These are phyloP conservation scores for Naja naja DNA, from an alignment of 2,113 vertebrate genomes.

Conservation along the genomic window DNA sequence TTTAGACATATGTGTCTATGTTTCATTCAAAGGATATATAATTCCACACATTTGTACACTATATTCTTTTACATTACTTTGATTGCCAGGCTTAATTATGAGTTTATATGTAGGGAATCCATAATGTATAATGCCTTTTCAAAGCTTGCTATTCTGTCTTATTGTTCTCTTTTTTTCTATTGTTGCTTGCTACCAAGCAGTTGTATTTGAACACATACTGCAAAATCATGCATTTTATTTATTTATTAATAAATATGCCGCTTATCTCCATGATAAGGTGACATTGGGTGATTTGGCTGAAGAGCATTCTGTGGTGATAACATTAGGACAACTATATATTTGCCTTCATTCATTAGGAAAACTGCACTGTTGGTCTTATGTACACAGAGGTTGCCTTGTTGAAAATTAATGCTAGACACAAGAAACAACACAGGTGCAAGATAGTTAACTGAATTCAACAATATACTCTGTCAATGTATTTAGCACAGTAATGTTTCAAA, in stretches of 20 bases:
- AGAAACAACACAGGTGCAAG: neutral
- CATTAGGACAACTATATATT: neutral
- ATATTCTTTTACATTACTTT: neutral
- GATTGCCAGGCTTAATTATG: neutral
- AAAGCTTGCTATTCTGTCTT: neutral
- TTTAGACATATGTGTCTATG: neutral
- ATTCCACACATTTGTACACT: neutral
- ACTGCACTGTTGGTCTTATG: neutral
- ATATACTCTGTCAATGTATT: neutral
- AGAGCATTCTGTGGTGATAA: neutral
- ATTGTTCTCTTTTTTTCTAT: neutral
- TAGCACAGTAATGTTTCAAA: neutral
- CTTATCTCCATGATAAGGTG: neutral
- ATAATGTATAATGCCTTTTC: neutral
- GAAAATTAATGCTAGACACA: constrained; percentile 12
- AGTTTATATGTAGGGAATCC: neutral
- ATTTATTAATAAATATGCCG: neutral
- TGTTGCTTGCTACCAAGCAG: neutral
- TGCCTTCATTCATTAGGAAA: neutral
- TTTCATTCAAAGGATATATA: neutral
- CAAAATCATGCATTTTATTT: neutral
- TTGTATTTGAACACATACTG: neutral
- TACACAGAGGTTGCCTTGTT: neutral
- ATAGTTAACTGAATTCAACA: constrained; percentile 15
- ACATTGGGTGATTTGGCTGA: neutral